phyloP scores from a whole-genome alignment of 1,140 invertebrate genomes.

The Bathynomus jamesi region DNA sequence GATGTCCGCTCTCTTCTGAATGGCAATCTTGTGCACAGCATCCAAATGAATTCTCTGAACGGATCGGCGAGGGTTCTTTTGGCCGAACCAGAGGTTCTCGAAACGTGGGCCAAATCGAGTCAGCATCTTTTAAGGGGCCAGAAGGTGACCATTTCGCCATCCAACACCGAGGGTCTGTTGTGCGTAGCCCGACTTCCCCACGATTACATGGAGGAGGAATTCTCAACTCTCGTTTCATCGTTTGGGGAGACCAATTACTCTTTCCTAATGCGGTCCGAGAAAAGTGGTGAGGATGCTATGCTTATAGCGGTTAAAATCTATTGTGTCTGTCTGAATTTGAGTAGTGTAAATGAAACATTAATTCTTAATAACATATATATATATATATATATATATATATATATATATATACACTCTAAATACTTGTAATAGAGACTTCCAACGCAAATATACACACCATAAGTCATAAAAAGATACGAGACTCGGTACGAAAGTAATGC shows the following conservation, averaged over 20 bases:
- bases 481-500: too few species aligned
- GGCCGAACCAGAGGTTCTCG: constrained; percentile 30
- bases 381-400: constrained; percentile 3
- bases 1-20: constrained; percentile 25
- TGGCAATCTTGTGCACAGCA: constrained; percentile 24
- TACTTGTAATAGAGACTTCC: too few species aligned
- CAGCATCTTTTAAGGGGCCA: constrained; percentile 44
- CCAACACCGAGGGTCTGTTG: constrained; percentile 49
- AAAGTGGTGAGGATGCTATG: constrained; percentile 45
- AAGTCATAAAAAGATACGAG: too few species aligned
- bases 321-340: neutral
- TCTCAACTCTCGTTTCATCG: constrained; percentile 45
- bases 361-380: neutral
- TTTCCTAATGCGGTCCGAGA: constrained; percentile 52
- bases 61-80: constrained; percentile 25
- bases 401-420: neutral
- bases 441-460: too few species aligned
- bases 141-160: constrained; percentile 45
- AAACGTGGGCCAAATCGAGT: constrained; percentile 26
- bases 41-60: constrained; percentile 41
- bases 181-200: constrained; percentile 51
- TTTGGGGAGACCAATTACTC: constrained; percentile 48
- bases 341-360: neutral
- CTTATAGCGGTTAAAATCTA: neutral
- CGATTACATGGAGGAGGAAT: constrained; percentile 47